Base-by-base conservation (phyloP, 2,888 invertebrate species). In the Malthinus seriepunctatus region DNA sequence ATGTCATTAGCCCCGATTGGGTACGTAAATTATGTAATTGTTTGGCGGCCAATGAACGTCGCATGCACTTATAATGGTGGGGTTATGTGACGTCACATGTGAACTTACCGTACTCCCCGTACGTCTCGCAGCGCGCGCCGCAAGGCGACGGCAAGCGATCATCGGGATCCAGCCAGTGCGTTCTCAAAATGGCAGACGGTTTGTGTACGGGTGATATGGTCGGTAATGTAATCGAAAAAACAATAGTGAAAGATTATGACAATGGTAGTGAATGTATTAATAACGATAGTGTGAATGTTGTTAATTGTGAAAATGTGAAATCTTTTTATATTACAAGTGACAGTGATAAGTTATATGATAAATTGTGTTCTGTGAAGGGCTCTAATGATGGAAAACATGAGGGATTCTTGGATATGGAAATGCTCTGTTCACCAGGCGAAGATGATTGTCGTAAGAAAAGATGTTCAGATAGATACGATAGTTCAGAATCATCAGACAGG, bases 401-500 rank as follows among this genome's bases (percentile, higher is more conserved):
- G 71, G 75, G 73, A 70, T 72, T 76, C 69, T 66, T 65, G 66
- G 66, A 65, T 53, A 62, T 70, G 67, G 71, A 72, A 67, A 68
- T 69, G 67, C 67, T 69, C 51, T 66, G 67, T 48, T 67, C 69
- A 51, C 58, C 63, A 51, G 65, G 58, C 35, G 68, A 79, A 69
- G 80, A 81, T 60, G 86, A 86, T 71, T 88, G 86, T 76, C 85
- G 88, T 79, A 90, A 89, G 82, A 93, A 91, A 82, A 85, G 93
- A 81, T 91, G 93, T 82, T 85, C 90, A 79, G 92, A 93, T 86
- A 87, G 93, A 83, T 93, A 91, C 84, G 93, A 94, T 85, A 93
- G 93, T 80, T 93, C 93, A 74, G 93, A 93, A 83, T 93, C 93
- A 75, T 93, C 93, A 81, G 93, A 93, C 90, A 93, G 93, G 93